Conservation (phyloP, 2,113 vertebrate species). For the Zosterops pallidus region DNA sequence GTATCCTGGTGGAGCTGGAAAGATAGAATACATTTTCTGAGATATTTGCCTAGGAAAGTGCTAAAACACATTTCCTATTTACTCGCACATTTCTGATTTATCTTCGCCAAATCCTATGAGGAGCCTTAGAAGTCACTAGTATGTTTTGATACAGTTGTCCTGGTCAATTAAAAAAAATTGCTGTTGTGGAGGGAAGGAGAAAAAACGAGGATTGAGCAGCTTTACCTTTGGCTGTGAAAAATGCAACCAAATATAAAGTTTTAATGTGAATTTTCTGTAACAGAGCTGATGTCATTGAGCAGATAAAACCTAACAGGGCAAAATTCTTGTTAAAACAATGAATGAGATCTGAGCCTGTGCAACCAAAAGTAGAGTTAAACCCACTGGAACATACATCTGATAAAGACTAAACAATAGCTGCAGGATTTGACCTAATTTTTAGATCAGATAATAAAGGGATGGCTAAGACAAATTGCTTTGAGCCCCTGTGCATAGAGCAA, state of each 20-base stretch:
- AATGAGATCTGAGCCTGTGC: neutral
- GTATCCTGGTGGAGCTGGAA: neutral
- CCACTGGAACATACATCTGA: neutral
- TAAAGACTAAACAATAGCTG: constrained; percentile 31
- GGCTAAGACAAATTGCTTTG: constrained; percentile 37
- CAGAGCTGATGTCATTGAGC: neutral
- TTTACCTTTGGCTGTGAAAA: neutral
- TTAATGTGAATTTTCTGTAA: neutral
- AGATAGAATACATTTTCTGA: neutral
- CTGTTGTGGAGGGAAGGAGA: neutral
- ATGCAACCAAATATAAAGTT: neutral
- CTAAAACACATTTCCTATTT: constrained; percentile 7
- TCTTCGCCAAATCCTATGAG: neutral
- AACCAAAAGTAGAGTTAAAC: neutral
- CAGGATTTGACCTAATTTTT: constrained; percentile 53
- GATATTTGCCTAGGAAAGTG: neutral
- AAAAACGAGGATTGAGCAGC: neutral
- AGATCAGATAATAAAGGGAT: constrained; percentile 13
- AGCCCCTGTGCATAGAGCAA: constrained; percentile 1
- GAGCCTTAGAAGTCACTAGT: neutral
- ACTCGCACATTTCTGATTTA: neutral
- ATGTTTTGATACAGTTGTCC: neutral
- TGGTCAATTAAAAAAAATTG: neutral
- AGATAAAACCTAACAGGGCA: neutral
- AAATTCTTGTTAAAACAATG: constrained; percentile 14